Evolutionary conservation across 2,113 vertebrate genomes (phyloP), one percentile per base, ranked within the genome.

Genomic region (Pseudopipra pipra): DNA sequence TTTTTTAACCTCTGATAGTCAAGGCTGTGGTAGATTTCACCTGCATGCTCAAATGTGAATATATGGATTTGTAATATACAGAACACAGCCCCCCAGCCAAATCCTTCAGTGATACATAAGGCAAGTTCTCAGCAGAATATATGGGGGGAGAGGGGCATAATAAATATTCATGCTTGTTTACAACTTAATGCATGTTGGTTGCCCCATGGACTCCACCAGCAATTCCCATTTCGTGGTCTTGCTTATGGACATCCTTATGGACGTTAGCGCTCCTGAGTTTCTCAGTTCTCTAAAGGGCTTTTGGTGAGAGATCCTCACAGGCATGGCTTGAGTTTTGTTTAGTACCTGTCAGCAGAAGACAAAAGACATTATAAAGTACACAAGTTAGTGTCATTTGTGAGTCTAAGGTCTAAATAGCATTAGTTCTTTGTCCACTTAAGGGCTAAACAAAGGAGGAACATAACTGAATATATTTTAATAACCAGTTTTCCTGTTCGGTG

Each of bases 151-250:
- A 90, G 65, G 16, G 65, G 52, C n/a, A 66, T 62, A 59, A 87
- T 68, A 93, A 89, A 94, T 75, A 91, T 68, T 93, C 25, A 39
- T 10, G 12, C 17, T 80, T 81, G 39, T 81, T 88, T 93, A 90
- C 52, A 81, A 56, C 58, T 78, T 67, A 47, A 56, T 7, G 52
- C 33, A 35, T 0, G 0, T 23, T 59, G 18, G 31, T 28, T 56
- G 20, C n/a, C 43, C 78, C 24, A 3, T 4, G 49, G 75, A 74
- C 39, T 80, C 62, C 65, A 70, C 15, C 46, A 47, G 41, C 0
- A 0, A 67, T 47, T 66, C 85, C 55, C n/a, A 27, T 27, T 61
- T 37, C 52, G 28, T 35, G 58, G 28, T 75, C n/a, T 85, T 28
- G 41, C 8, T 3, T 10, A 63, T 67, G 43, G 51, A 52, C 2